Evolutionary conservation across 2,113 vertebrate species (phyloP), one percentile per base, ranked within the genome.

Genomic region (Theristicus caerulescens): DNA sequence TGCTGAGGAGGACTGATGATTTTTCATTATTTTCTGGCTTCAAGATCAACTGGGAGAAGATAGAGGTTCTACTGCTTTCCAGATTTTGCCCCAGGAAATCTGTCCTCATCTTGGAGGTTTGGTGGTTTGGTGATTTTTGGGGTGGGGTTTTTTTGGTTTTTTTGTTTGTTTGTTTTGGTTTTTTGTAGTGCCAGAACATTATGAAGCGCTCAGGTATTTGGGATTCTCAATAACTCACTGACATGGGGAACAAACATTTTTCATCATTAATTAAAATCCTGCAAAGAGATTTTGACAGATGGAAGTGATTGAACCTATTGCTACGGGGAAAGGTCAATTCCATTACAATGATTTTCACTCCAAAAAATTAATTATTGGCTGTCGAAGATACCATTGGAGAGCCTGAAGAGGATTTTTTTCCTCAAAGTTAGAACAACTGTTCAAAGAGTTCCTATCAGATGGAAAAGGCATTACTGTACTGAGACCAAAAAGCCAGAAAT

Each of bases 1-100:
- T 91, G 86, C 94, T 93, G 88, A 67, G 81, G 62, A 96, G 89
- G 86, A 94, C 55, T 82, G 83, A 97, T 91, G 71, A 77, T 57
- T 91, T 91, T 93, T 94, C 94, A 87, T 89, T 94, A 89, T 82
- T 94, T 96, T 79, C 78, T 95, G 94, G 83, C 94, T 96, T 87
- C 57, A 27, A 11, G 24, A 91, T 55, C 73, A 79, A 54, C 27
- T 69, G 31, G 34, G 57, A 93, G 40, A 91, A 87, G 54, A 82
- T 4, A 49, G 38, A 88, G 51, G 49, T 84, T 82, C 80, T 79
- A n/a, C 52, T 21, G 40, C 62, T 80, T 96, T 94, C 91, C 91
- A 89, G 66, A 89, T 80, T 87, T 95, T 87, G 32, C 66, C 81
- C 31, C 55, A 87, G 86, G 88, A 96, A 94, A 83, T 84, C 29